Evolutionary conservation across 2,113 vertebrate genomes (phyloP).

Genomic region (Corynorhinus townsendii): DNA sequence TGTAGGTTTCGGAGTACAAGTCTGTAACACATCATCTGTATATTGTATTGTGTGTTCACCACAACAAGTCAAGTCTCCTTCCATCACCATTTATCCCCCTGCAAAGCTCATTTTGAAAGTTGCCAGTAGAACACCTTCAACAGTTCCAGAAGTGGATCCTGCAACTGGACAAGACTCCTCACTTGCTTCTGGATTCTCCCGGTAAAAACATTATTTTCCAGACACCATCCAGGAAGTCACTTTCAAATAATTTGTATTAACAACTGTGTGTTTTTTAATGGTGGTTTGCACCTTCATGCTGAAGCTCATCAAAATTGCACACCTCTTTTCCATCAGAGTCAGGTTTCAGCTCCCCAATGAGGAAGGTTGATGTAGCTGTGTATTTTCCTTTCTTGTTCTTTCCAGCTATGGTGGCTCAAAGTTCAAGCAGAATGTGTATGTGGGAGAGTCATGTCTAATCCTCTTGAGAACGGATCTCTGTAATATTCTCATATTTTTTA

Average conservation of each 20-base stretch:
- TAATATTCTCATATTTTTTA: not conserved
- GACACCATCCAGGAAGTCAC: not conserved
- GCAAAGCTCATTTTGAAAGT: not conserved
- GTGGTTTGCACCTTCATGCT: not conserved
- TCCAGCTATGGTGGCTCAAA: not conserved
- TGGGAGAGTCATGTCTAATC: not conserved
- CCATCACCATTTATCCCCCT: not conserved
- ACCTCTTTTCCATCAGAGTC: not conserved
- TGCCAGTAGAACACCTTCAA: not conserved
- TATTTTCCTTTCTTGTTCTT: not conserved
- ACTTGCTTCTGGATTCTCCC: not conserved
- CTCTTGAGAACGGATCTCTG: not conserved
- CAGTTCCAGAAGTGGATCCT: not conserved
- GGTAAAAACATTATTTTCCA: conserved; percentile 18
- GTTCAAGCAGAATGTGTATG: not conserved
- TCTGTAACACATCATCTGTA: not conserved
- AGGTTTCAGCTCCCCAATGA: not conserved
- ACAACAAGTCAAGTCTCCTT: not conserved
- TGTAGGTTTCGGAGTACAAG: not conserved
- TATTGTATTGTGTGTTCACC: not conserved
- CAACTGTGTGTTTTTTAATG: not conserved
- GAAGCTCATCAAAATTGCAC: not conserved
- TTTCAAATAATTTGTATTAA: conserved; percentile 8
- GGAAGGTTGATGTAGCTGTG: not conserved
- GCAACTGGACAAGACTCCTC: not conserved